Percentiles rank a stretch among this genome's conserved stretches.
Conservation (phyloP, 2,113 vertebrate species). For the Podocnemis expansa region DNA sequence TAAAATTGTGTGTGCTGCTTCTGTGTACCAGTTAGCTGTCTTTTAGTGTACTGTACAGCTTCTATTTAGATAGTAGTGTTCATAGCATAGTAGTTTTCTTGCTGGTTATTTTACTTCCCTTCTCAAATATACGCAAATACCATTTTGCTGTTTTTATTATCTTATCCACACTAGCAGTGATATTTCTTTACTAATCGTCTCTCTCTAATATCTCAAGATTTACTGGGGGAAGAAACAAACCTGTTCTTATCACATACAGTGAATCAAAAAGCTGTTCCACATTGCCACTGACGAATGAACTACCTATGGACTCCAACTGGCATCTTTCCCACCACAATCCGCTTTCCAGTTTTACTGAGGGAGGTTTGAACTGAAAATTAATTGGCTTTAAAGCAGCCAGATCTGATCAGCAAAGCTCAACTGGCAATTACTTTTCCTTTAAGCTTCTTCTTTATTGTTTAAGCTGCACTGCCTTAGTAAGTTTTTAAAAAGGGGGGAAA, state of each 20-base stretch:
- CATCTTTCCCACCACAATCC: slow-evolving; percentile 27
- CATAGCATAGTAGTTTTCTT: background rate
- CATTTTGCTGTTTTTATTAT: background rate
- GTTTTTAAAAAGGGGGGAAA: background rate
- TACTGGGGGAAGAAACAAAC: background rate
- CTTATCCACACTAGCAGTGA: background rate
- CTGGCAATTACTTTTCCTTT: slow-evolving; percentile 40
- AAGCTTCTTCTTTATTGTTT: slow-evolving; percentile 43
- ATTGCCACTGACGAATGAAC: background rate
- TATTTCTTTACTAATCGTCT: background rate
- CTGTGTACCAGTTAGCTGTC: background rate
- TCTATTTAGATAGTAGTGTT: background rate
- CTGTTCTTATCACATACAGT: background rate
- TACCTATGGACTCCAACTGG: background rate
- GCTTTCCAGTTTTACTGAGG: slow-evolving; percentile 27
- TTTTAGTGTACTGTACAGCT: background rate
- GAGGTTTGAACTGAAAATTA: slow-evolving; percentile 67
- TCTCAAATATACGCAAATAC: background rate
- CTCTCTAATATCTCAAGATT: background rate
- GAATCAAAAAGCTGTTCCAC: background rate
- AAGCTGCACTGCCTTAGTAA: slow-evolving; percentile 26
- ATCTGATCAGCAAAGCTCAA: slow-evolving; percentile 67
- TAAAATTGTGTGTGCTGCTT: background rate
- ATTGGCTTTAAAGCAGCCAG: slow-evolving; percentile 65
- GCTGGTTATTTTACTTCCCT: background rate